Conservation (phyloP, 2,797 vertebrate species). For the Nyctalus aviator region DNA sequence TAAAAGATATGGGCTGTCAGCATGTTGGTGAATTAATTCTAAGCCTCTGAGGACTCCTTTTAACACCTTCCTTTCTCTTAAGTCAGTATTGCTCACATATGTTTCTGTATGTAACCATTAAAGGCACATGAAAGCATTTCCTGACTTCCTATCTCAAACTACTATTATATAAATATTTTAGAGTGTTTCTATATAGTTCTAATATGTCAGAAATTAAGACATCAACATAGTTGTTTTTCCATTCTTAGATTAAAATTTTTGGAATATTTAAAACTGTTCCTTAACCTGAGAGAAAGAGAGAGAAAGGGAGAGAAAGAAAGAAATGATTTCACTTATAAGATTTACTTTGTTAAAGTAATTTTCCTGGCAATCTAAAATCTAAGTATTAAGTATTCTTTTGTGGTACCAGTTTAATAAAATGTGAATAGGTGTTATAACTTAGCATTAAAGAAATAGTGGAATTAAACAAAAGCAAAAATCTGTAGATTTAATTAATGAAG, state of each 20-base stretch:
- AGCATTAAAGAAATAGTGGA: conserved; percentile 25
- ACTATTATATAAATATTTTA: conserved; percentile 46
- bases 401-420: conserved; percentile 39
- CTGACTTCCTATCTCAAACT: neutral
- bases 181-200: neutral
- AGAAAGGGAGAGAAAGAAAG: too few species aligned
- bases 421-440: neutral
- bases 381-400: conserved; percentile 38
- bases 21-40: neutral
- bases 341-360: conserved; percentile 49
- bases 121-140: neutral
- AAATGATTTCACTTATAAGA: conserved; percentile 18
- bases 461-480: conserved; percentile 39
- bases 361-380: conserved; percentile 41
- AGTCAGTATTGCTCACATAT: neutral
- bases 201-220: conserved; percentile 26
- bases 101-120: neutral
- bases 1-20: neutral
- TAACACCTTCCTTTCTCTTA: neutral
- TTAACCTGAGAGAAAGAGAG: too few species aligned
- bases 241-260: conserved; percentile 46
- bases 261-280: conserved; percentile 41
- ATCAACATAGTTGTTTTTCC: neutral
- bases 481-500: neutral
- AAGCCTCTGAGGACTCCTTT: neutral